Evolutionary conservation across 2,113 vertebrate species (phyloP).

Genomic region (Phrynosoma platyrhinos): DNA sequence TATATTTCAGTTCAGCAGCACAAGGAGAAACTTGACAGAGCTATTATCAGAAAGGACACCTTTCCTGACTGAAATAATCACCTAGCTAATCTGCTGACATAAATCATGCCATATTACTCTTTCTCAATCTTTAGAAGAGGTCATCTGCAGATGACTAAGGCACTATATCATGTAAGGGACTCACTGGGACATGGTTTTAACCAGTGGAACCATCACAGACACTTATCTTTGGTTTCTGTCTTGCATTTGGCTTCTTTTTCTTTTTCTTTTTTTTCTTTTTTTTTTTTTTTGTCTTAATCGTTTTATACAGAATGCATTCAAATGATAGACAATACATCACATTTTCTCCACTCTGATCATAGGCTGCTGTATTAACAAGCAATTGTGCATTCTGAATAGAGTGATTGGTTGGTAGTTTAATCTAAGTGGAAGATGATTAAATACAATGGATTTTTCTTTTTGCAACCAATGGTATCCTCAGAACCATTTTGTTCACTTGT

Average conservation of each 20-base stretch:
- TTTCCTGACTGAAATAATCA: slow-evolving; percentile 56
- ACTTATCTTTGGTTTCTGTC: slow-evolving; percentile 48
- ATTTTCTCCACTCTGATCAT: slow-evolving; percentile 12
- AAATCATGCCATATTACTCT: slow-evolving; percentile 55
- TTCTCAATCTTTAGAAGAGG: slow-evolving; percentile 52
- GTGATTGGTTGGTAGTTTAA: slow-evolving; percentile 59
- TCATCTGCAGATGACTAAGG: slow-evolving; percentile 42
- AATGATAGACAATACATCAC: slow-evolving; percentile 36
- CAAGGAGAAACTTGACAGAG: slow-evolving; percentile 46
- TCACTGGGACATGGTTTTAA: slow-evolving; percentile 39
- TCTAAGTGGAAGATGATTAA: slow-evolving; percentile 54
- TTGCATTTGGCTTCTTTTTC: slow-evolving; percentile 14
- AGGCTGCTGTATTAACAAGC: slow-evolving; percentile 36
- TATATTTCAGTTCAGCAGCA: slow-evolving; percentile 18
- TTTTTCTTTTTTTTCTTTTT: neutral
- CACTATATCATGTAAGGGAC: slow-evolving; percentile 36
- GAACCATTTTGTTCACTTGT: slow-evolving; percentile 55
- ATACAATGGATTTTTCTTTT: slow-evolving; percentile 42
- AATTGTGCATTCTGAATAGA: slow-evolving; percentile 38
- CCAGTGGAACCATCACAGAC: slow-evolving; percentile 35
- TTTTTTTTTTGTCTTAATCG: slow-evolving; percentile 8
- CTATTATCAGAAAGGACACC: slow-evolving; percentile 58
- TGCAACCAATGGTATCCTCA: neutral
- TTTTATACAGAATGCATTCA: slow-evolving; percentile 32
- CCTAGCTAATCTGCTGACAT: slow-evolving; percentile 44